Conservation (phyloP, 1,140 invertebrate genomes). For the Meloidogyne exigua region DNA sequence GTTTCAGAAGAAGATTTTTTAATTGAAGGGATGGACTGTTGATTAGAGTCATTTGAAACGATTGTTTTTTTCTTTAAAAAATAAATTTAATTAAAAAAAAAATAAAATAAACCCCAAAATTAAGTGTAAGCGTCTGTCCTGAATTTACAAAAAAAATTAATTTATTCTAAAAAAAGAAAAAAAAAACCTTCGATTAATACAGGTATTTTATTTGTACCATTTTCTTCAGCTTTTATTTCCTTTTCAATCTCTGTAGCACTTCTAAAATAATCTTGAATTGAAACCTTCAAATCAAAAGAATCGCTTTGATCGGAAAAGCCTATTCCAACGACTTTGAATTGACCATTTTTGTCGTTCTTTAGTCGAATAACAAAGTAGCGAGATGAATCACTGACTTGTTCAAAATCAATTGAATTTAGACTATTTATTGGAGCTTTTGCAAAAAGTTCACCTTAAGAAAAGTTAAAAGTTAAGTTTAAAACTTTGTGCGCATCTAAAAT, state of each 20-base stretch:
- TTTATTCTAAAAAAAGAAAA: slow-evolving; percentile 43
- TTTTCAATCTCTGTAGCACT: slow-evolving; percentile 31
- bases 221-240: slow-evolving; percentile 51
- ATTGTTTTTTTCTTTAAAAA: slow-evolving; percentile 36
- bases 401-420: slow-evolving; percentile 89
- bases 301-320: slow-evolving; percentile 90
- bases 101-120: not conserved
- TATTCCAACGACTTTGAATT: slow-evolving; percentile 51
- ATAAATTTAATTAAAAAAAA: not conserved
- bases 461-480: not conserved
- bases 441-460: slow-evolving; percentile 79
- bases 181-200: slow-evolving; percentile 57
- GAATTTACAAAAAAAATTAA: slow-evolving; percentile 19
- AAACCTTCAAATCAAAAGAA: slow-evolving; percentile 98
- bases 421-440: slow-evolving; percentile 94
- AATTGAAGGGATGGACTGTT: slow-evolving; percentile 1
- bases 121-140: not conserved
- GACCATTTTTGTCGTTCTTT: slow-evolving; percentile 82
- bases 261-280: slow-evolving; percentile 65
- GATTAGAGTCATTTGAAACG: slow-evolving; percentile 16
- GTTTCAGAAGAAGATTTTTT: slow-evolving; percentile 8
- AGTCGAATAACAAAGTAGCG: slow-evolving; percentile 96
- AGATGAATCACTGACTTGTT: slow-evolving; percentile 93
- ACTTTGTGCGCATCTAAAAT: no score
- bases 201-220: slow-evolving; percentile 27